Evolutionary conservation across 2,797 vertebrate species (phyloP).

Genomic region (Bucorvus abyssinicus): DNA sequence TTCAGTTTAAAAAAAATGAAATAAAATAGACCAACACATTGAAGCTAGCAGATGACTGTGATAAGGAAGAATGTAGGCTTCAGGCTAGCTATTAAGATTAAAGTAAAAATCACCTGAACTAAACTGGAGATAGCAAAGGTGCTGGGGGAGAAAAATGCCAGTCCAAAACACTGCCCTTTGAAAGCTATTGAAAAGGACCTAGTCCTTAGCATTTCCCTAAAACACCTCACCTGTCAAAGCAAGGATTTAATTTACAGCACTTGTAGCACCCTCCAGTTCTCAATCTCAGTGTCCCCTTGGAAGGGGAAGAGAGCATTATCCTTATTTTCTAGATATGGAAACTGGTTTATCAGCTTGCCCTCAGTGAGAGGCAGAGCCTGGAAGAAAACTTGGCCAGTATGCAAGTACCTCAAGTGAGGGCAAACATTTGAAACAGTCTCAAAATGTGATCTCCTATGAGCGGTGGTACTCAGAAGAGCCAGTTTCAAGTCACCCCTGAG

Average conservation of each 20-base stretch:
- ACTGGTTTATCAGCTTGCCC: constrained; percentile 43
- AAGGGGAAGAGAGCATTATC: constrained; percentile 28
- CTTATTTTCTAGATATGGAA: constrained; percentile 49
- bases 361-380: neutral
- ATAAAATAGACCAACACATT: neutral
- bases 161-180: neutral
- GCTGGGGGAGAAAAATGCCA: neutral
- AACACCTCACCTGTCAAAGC: neutral
- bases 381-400: constrained; percentile 22
- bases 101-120: constrained; percentile 1
- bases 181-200: neutral
- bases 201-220: neutral
- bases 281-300: neutral
- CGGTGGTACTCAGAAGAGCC: neutral
- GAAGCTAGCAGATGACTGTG: neutral
- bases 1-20: neutral
- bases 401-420: neutral
- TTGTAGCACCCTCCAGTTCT: neutral
- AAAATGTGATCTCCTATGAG: neutral
- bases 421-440: neutral
- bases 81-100: constrained; percentile 1
- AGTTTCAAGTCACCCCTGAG: neutral
- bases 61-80: constrained; percentile 12
- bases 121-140: neutral
- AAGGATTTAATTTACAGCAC: constrained; percentile 15